A percentile compares a stretch with the other conserved stretches of the same genome.
Evolutionary conservation across 37 sponge, comb jelly and placozoan genomes (phyloP).

Genomic region (Eunapius fragilis): DNA sequence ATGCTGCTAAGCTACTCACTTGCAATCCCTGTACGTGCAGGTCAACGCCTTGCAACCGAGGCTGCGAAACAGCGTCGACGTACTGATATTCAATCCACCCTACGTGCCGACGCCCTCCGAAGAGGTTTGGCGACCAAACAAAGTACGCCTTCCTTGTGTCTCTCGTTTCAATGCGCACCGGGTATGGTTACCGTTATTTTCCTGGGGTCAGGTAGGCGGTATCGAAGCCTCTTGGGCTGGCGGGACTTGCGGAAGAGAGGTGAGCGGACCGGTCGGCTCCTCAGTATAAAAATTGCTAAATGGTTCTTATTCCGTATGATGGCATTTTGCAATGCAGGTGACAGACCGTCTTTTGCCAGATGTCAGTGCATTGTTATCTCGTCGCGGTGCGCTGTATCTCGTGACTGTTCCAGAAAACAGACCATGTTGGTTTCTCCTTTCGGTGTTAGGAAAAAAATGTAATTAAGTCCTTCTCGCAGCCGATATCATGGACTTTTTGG

Average conservation of each 20-base stretch:
- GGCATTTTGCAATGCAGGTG: constrained; percentile 47
- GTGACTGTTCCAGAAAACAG: constrained; percentile 79
- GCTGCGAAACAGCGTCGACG: constrained; percentile 71
- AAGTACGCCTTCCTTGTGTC: too few species aligned
- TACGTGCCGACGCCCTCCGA: constrained; percentile 88
- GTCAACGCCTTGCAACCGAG: constrained; percentile 16
- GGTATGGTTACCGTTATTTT: too few species aligned
- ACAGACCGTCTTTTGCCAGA: constrained; percentile 79
- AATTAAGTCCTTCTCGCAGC: too few species aligned
- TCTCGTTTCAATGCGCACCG: background rate
- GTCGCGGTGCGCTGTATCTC: constrained; percentile 83
- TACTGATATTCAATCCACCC: constrained; percentile 95
- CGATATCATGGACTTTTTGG: constrained; percentile 30
- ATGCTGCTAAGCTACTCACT: too few species aligned
- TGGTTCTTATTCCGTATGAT: background rate
- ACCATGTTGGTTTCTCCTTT: constrained; percentile 80
- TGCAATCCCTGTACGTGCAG: constrained; percentile 2
- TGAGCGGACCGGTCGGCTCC: background rate
- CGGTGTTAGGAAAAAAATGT: too few species aligned
- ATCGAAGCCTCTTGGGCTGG: constrained; percentile 95
- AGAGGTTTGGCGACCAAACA: constrained; percentile 47
- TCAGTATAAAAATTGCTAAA: background rate
- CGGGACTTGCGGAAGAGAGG: constrained; percentile 90
- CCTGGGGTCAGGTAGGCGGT: constrained; percentile 70
- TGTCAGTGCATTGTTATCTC: constrained; percentile 69